Conservation (phyloP, 2,888 invertebrate genomes). For the Drosophila prolongata region DNA sequence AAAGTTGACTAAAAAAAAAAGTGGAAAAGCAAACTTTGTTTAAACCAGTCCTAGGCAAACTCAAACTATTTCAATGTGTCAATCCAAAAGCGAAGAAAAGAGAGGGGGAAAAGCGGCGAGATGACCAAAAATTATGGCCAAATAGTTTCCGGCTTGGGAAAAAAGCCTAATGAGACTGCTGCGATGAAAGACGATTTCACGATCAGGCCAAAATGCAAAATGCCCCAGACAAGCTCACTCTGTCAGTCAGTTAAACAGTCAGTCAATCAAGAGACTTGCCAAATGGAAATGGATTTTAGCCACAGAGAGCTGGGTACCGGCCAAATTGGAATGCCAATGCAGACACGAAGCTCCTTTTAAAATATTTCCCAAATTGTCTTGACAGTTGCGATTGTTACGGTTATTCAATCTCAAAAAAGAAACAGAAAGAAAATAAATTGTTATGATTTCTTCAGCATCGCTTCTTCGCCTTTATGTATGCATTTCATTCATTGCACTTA, state of each 20-base stretch:
- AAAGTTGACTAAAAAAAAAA: constrained; percentile 28
- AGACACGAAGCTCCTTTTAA: constrained; percentile 44
- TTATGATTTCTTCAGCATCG: constrained; percentile 37
- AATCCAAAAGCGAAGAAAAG: constrained; percentile 56
- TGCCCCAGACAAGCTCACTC: constrained; percentile 19
- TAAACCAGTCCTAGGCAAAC: constrained; percentile 11
- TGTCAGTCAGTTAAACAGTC: constrained; percentile 20
- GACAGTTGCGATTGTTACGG: constrained; percentile 37
- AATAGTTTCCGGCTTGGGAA: constrained; percentile 78
- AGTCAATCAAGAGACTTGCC: constrained; percentile 31
- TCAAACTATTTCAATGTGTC: constrained; percentile 74
- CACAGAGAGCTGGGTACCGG: constrained; percentile 17
- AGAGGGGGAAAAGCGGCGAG: constrained; percentile 55
- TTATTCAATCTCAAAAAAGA: constrained; percentile 34
- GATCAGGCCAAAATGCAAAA: constrained; percentile 53
- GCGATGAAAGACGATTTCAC: constrained; percentile 62
- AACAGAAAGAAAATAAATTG: constrained; percentile 29
- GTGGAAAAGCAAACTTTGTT: constrained; percentile 35
- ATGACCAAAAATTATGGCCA: constrained; percentile 77
- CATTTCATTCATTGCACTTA: constrained; percentile 37
- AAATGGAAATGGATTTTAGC: constrained; percentile 26
- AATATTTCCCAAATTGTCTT: constrained; percentile 44
- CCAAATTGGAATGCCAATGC: constrained; percentile 39
- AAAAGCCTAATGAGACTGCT: constrained; percentile 75
- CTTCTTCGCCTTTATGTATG: constrained; percentile 6